These are phyloP conservation scores for Noturus placidus DNA, from an alignment of 2,113 vertebrate species.

Conservation along the genomic window DNA sequence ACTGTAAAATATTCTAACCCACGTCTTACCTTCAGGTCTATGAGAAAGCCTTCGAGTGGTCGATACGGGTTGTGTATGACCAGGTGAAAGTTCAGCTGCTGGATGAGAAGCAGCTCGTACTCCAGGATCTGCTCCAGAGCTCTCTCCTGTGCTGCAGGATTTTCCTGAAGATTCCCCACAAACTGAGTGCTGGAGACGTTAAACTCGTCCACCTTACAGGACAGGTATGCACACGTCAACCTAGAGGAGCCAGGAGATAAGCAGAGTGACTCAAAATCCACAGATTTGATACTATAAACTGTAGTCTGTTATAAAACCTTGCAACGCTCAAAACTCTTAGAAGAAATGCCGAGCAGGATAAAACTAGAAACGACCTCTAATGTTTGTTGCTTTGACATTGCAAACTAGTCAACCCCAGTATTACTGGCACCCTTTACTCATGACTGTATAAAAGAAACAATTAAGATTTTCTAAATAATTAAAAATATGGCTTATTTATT, in stretches of 20 bases:
- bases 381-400: neutral
- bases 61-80: conserved; percentile 94
- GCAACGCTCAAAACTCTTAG: neutral
- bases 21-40: conserved; percentile 86
- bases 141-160: conserved; percentile 80
- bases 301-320: neutral
- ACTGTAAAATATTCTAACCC: neutral
- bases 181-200: conserved; percentile 95
- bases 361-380: neutral
- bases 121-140: conserved; percentile 91
- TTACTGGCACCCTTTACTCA: neutral
- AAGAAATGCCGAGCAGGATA: neutral
- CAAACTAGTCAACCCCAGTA: neutral
- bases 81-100: conserved; percentile 95
- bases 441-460: neutral
- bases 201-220: conserved; percentile 98
- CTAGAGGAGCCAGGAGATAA: conserved; percentile 62
- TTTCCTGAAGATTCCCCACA: conserved; percentile 91
- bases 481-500: neutral
- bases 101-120: conserved; percentile 91
- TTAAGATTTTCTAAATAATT: neutral
- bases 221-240: conserved; percentile 89
- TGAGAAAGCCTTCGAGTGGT: conserved; percentile 93
- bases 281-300: neutral
- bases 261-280: neutral